These are phyloP conservation scores for Anneissia japonica DNA, from an alignment of 35 echinoderm and acorn worm species.

Conservation along the genomic window DNA sequence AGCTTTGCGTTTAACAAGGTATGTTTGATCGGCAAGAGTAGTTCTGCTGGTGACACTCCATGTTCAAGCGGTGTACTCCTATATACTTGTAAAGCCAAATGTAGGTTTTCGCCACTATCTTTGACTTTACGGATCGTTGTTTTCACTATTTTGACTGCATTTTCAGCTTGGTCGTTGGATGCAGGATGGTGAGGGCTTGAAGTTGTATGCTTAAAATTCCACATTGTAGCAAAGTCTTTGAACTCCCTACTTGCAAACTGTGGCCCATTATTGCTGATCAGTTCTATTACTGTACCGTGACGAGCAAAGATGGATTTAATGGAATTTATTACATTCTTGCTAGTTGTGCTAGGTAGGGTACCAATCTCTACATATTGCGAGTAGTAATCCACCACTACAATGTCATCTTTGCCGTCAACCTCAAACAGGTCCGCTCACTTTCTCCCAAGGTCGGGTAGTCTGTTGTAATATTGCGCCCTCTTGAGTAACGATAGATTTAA, in stretches of 20 bases:
- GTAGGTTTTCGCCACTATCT: not conserved
- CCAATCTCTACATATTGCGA: constrained; percentile 17
- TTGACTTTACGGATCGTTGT: not conserved
- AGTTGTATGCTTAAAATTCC: not conserved
- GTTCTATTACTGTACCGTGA: constrained; percentile 2
- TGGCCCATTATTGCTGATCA: not conserved
- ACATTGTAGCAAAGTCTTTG: not conserved
- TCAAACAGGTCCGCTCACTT: constrained; percentile 18
- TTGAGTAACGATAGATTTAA: too few species aligned
- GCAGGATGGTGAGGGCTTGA: not conserved
- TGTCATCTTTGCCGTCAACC: not conserved
- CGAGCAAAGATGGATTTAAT: constrained; percentile 17
- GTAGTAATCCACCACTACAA: constrained; percentile 32
- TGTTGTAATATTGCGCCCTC: not conserved
- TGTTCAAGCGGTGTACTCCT: not conserved
- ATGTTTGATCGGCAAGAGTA: too few species aligned
- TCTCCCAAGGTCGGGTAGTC: constrained; percentile 24
- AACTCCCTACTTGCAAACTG: not conserved
- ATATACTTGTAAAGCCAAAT: not conserved
- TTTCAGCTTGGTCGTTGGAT: not conserved
- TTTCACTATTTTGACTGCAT: not conserved
- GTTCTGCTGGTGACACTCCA: not conserved
- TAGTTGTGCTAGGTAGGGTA: not conserved
- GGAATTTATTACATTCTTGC: not conserved
- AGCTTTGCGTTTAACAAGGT: too few species aligned